Base-by-base conservation (phyloP, 2,797 vertebrate species). In the Alcedo quadribrachys region DNA sequence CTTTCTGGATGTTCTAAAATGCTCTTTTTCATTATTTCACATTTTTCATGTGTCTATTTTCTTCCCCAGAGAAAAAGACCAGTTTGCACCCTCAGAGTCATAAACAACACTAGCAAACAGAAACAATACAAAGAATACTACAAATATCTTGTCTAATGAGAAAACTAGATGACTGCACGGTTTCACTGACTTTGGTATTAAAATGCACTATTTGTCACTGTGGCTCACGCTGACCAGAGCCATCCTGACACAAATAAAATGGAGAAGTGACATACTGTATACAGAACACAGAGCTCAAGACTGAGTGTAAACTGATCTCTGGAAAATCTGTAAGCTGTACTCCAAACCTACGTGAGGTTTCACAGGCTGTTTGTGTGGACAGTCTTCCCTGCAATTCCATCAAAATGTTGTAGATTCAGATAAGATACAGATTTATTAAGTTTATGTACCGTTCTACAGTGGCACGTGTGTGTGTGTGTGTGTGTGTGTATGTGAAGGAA, bases 361-460 rank as follows among this genome's bases (percentile, higher is more conserved):
- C 93, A 92, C 96, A 97, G 96, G 90, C 91, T 89, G 71, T 90
- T 85, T 85, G 55, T 55, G 69, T 79, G 82, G 95, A 95, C 93
- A 95, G 86, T 82, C 65, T 91, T 96, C 82, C 63, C 81, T 62
- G 55, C 63, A 91, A 94, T 96, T 93, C 94, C 66, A 92, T 77
- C 62, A 53, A 53, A 84, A 95, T 85, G 78, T 70, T 95, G 95
- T 82, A 93, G 94, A 95, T 92, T 94, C 87, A 86, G 97, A 96
- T 97, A 97, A 97, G 95, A 94, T 89, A 95, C 85, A 95, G 94
- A 95, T 97, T 97, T 97, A 97, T 94, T 83, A 90, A 92, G 89
- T 77, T 95, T 96, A 95, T 94, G 94, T 82, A 85, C 90, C 82
- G 78, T 87, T 96, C 81, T 90, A 71, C 87, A 75, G 78, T 45